These are phyloP conservation scores for Chrysocyon brachyurus DNA, from an alignment of 2,797 vertebrate species.

Conservation along the genomic window DNA sequence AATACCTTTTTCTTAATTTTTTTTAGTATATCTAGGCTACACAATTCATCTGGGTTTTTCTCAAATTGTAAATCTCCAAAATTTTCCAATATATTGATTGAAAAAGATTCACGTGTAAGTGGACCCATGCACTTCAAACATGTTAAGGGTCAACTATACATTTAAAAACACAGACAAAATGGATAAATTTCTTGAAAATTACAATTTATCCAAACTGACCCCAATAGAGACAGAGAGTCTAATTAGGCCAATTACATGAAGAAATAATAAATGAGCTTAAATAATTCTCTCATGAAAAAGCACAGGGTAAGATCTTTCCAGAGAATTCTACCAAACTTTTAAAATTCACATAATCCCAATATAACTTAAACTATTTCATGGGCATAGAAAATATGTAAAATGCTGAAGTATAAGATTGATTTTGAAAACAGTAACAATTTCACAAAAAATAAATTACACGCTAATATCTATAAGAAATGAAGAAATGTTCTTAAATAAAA, in stretches of 20 bases:
- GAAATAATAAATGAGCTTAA: neutral
- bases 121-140: neutral
- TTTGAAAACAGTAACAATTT: neutral
- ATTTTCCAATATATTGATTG: neutral
- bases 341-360: neutral
- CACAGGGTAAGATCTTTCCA: neutral
- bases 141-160: neutral
- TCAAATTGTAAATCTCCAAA: neutral
- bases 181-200: neutral
- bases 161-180: neutral
- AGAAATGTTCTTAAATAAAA: neutral
- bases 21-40: neutral
- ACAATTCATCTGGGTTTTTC: neutral
- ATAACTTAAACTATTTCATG: neutral
- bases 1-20: neutral
- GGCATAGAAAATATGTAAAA: neutral
- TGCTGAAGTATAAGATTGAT: neutral
- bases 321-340: neutral
- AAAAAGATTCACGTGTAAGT: neutral
- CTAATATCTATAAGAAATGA: neutral
- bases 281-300: neutral
- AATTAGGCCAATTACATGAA: neutral
- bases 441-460: neutral
- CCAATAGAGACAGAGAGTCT: neutral
- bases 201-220: neutral